Evolutionary conservation across 37 sponge, comb jelly and placozoan genomes (phyloP), one percentile per base, ranked within the genome.

Genomic region (Cliona cf. orientalis): DNA sequence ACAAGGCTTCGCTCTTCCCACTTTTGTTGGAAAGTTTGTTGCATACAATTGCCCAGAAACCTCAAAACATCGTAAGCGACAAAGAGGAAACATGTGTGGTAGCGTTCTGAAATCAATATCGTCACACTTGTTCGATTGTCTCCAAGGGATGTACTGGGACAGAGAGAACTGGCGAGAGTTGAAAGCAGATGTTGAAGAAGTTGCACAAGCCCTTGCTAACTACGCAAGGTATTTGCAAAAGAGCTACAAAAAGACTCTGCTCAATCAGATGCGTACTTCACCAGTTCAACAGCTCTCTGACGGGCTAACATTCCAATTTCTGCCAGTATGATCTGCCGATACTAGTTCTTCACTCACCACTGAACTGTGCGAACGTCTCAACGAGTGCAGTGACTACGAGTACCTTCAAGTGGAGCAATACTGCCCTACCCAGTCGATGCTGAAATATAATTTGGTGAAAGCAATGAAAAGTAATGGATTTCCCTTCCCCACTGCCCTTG

Each of bases 21-120:
- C n/a, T 45, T 5, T 41, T 43, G 43, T 44, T 12, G 49, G 3
- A 17, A 21, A 19, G 5, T 79, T 79, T 33, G 17, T n/a, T 22
- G 69, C 34, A 21, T 79, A 79, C 53, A 79, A 79, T 79, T 33
- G 68, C 31, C 80, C 80, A 6, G 68, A 79, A 79, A 22, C 66
- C 37, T 79, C 68, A 14, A 79, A 72, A 43, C 73, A 72, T 25
- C n/a, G 73, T n/a, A 72, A 72, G 26, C 4, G 73, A 44, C 9
- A 5, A 5, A 19, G 9, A 3, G 26, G 23, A 44, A 72, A 72
- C 34, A 42, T 72, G 73, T 38, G 7, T 4, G 11, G 26, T 4
- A 26, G 5, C 31, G 46, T 26, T 11, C 46, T 72, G 21, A 41
- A 26, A 3, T 5, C 26, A 7, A 5, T 72, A 17, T 9, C 49